Evolutionary conservation across 2,888 invertebrate species (phyloP), one percentile per base, ranked within the genome.

Genomic region (Glyphotaelius pellucidus): DNA sequence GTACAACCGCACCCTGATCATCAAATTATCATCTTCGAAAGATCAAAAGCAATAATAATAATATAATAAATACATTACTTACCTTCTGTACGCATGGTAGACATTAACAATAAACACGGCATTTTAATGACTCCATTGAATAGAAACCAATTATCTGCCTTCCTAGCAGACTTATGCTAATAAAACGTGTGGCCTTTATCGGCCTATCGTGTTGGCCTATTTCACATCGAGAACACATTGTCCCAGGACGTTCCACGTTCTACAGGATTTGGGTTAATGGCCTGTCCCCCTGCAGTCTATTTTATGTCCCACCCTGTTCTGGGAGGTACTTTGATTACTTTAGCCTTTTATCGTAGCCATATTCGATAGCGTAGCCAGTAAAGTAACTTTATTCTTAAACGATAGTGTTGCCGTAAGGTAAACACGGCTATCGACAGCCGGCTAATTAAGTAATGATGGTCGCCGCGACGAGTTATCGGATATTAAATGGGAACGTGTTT

Each of bases 241-340:
- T 32, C 35, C 32, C 83, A 25, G 38, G 83, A 83, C 83, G 19
- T 52, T 52, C 19, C 7, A 19, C 52, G 32, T 32, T 25, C 83
- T 9, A 38, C 32, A 35, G 25, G 35, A 83, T 83, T 35, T 86
- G 42, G 86, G 86, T 86, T 86, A 86, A 86, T 15, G 42, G 86
- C 42, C 47, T 35, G 86, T 38, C 86, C 86, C 85, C 42, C 47
- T 83, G 38, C 42, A 86, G 42, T 86, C n/a, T 30, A 47, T 86
- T 86, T 86, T n/a, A 47, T n/a, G 42, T 47, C 30, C 86, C 86
- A 86, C 86, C 47, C 86, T 30, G 38, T 14, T 67, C 25, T 67
- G 67, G 25, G 25, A 9, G 67, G 25, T 67, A 25, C 67, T 42
- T 42, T 47, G 86, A 83, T 83, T 83, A 83, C 83, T 25, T 83